Conservation (phyloP, 2,797 vertebrate species). For the Gouania willdenowi region DNA sequence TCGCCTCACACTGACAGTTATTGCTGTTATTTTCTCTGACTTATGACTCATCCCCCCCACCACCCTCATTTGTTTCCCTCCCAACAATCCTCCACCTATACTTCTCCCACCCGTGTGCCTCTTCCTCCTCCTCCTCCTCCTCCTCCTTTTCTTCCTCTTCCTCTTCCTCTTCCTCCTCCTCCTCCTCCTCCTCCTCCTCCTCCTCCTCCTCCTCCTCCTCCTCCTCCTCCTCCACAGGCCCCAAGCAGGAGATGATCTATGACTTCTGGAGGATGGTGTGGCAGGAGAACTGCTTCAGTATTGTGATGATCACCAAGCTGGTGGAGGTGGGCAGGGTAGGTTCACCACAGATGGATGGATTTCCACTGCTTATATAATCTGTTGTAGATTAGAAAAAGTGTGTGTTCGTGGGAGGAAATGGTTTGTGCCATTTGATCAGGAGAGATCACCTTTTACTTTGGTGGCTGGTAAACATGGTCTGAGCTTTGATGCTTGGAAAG, state of each 20-base stretch:
- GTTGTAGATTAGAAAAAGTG: conserved; percentile 14
- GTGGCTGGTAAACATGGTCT: conserved; percentile 48
- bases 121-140: conserved; percentile 15
- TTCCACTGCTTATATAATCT: no score
- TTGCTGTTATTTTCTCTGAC: conserved; percentile 59
- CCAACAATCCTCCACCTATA: conserved; percentile 7
- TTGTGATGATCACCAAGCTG: conserved; percentile 97
- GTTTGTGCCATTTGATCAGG: conserved; percentile 27
- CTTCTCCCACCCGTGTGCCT: not conserved
- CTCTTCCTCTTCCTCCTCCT: not conserved
- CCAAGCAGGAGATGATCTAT: conserved; percentile 95
- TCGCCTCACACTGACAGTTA: conserved; percentile 52
- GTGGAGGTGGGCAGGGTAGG: conserved; percentile 96
- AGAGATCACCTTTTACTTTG: conserved; percentile 41
- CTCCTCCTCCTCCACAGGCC: conserved; percentile 74
- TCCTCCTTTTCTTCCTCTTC: not conserved
- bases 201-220: conserved; percentile 4
- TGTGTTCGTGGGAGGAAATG: conserved; percentile 29
- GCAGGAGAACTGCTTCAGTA: conserved; percentile 96
- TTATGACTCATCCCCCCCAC: conserved; percentile 48
- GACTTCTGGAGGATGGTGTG: conserved; percentile 99
- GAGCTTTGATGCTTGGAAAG: conserved; percentile 34
- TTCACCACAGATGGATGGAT: conserved; percentile 26
- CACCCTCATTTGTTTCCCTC: not conserved
- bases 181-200: conserved; percentile 1